Conservation (phyloP, 2,888 invertebrate species). For the Lydus trimaculatus region DNA sequence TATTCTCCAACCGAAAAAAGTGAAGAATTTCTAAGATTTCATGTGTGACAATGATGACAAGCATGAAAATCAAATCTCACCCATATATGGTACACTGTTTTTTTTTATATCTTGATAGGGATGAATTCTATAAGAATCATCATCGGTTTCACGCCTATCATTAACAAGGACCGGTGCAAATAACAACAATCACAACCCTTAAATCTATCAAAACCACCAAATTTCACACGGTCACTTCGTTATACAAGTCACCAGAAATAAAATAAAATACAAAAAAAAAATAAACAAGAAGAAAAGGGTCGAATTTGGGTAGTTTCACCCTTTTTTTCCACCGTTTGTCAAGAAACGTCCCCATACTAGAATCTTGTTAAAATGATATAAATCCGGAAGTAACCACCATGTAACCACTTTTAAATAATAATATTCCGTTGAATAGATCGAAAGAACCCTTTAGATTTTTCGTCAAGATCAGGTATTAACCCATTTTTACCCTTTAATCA, state of each 20-base stretch:
- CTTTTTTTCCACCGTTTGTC: conserved; percentile 36
- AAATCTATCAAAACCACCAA: conserved; percentile 32
- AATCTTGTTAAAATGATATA: conserved; percentile 54
- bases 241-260: conserved; percentile 33
- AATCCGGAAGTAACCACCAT: conserved; percentile 53
- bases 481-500: conserved; percentile 25
- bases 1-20: not conserved
- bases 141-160: conserved; percentile 19
- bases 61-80: not conserved
- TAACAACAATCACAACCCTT: not conserved
- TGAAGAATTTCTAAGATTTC: conserved; percentile 8
- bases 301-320: conserved; percentile 45
- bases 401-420: conserved; percentile 52
- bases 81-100: too few species aligned
- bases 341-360: conserved; percentile 12
- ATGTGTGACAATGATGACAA: not conserved
- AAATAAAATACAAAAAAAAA: too few species aligned
- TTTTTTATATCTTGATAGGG: not conserved
- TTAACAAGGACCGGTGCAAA: conserved; percentile 13
- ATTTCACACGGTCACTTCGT: conserved; percentile 54
- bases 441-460: conserved; percentile 37
- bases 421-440: conserved; percentile 25
- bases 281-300: conserved; percentile 33
- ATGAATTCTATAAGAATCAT: not conserved
- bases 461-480: conserved; percentile 43